Evolutionary conservation across 1,140 invertebrate species (phyloP).

Genomic region (Atta texana): DNA sequence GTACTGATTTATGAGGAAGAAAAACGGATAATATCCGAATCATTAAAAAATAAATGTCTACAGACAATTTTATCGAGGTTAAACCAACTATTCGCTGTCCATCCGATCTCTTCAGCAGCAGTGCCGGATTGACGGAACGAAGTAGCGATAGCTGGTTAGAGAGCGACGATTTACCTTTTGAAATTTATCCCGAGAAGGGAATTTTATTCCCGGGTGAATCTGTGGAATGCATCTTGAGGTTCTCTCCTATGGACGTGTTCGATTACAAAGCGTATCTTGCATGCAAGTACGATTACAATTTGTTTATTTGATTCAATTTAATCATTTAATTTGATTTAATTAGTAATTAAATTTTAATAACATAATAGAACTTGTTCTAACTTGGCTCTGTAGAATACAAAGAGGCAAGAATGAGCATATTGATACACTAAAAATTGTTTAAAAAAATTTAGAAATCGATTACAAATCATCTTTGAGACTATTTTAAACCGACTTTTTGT

Average conservation of each 20-base stretch:
- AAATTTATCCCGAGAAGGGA: constrained; percentile 77
- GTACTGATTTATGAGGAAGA: background rate
- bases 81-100: background rate
- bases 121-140: constrained; percentile 70
- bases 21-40: background rate
- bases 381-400: too few species aligned
- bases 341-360: too few species aligned
- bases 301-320: too few species aligned
- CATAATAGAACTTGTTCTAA: too few species aligned
- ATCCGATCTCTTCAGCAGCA: constrained; percentile 78
- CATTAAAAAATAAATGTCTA: constrained; percentile 1
- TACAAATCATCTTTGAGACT: too few species aligned
- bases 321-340: too few species aligned
- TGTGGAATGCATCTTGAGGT: constrained; percentile 71
- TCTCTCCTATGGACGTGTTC: constrained; percentile 79
- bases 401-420: too few species aligned
- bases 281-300: constrained; percentile 73
- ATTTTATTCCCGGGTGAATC: constrained; percentile 70
- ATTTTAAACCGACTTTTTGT: too few species aligned
- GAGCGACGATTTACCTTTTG: constrained; percentile 76
- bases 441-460: too few species aligned
- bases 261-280: constrained; percentile 78
- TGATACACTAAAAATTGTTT: too few species aligned
- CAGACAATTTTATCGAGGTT: constrained; percentile 17
- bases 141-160: constrained; percentile 79